Conservation (phyloP, 2,888 invertebrate species). For the Pycnomerus fuliginosus region DNA sequence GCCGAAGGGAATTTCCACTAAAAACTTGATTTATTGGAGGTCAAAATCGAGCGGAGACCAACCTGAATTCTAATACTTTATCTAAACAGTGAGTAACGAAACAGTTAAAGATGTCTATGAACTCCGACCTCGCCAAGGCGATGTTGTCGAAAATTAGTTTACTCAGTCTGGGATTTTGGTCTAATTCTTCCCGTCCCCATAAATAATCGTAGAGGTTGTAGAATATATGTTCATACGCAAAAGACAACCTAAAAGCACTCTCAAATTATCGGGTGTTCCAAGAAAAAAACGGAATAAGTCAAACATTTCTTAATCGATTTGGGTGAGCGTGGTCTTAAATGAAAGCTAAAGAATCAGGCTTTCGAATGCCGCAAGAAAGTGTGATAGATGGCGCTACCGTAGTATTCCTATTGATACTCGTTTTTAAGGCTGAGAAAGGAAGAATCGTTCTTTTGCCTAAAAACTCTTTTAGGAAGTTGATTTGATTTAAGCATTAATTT, state of each 20-base stretch:
- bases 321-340: too few species aligned
- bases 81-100: slow-evolving; percentile 44
- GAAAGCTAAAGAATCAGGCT: too few species aligned
- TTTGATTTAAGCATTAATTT: too few species aligned
- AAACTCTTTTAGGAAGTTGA: too few species aligned
- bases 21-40: slow-evolving; percentile 18
- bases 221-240: slow-evolving; percentile 74
- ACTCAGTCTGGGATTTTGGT: slow-evolving; percentile 32
- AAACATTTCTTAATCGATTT: too few species aligned
- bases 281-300: too few species aligned
- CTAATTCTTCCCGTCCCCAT: slow-evolving; percentile 35
- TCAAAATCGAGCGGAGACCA: slow-evolving; percentile 24
- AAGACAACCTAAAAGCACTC: slow-evolving; percentile 72
- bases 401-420: too few species aligned
- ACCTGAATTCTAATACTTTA: slow-evolving; percentile 43
- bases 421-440: too few species aligned
- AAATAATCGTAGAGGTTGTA: slow-evolving; percentile 65
- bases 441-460: too few species aligned
- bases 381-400: too few species aligned
- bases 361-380: too few species aligned
- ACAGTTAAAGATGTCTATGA: slow-evolving; percentile 44
- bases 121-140: slow-evolving; percentile 42
- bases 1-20: slow-evolving; percentile 41
- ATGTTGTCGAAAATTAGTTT: slow-evolving; percentile 40
- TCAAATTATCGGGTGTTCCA: too few species aligned